Conservation (phyloP, 2,113 vertebrate genomes). For the Budorcas taxicolor region DNA sequence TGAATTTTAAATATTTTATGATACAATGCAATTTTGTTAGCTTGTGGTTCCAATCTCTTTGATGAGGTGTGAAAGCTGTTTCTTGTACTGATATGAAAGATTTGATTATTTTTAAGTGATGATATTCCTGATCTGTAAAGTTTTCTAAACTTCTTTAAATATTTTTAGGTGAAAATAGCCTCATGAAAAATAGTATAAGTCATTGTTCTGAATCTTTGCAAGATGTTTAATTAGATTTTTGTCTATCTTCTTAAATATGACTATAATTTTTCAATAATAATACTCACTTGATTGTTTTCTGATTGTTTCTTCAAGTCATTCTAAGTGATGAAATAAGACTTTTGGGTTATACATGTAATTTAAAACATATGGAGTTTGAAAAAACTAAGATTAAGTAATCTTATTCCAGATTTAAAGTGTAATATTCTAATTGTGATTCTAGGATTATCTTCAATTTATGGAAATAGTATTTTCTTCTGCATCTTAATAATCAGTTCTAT, state of each 20-base stretch:
- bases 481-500: background rate
- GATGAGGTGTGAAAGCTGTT: constrained; percentile 16
- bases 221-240: background rate
- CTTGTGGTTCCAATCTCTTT: background rate
- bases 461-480: background rate
- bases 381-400: background rate
- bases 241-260: background rate
- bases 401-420: background rate
- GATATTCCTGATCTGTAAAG: background rate
- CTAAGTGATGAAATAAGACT: background rate
- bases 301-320: background rate
- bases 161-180: background rate
- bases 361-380: background rate
- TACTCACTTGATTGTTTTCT: background rate
- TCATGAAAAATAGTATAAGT: background rate
- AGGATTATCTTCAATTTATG: background rate
- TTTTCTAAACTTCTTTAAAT: background rate
- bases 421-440: background rate
- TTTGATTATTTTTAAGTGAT: constrained; percentile 20
- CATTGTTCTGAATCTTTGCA: background rate
- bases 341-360: background rate
- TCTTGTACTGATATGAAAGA: constrained; percentile 17
- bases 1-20: constrained; percentile 53
- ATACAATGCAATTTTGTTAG: constrained; percentile 22
- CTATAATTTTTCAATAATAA: background rate